Conservation (phyloP, 2,888 invertebrate species). For the Scrobipalpa atriplicella region DNA sequence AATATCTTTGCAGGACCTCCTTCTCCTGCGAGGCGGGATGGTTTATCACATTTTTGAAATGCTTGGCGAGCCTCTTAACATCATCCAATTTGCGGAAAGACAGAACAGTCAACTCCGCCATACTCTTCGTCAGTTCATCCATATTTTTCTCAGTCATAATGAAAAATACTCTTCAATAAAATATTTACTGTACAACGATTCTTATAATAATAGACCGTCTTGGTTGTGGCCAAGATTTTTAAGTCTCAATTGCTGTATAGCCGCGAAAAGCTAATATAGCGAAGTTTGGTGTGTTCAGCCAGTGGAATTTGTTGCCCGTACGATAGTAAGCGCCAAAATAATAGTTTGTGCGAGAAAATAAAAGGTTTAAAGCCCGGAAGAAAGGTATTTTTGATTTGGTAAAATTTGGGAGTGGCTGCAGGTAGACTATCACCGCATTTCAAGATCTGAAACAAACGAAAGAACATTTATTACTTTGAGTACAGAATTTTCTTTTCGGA, state of each 20-base stretch:
- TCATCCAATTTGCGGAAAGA: conserved; percentile 73
- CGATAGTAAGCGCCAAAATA: conserved; percentile 35
- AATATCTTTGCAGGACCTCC: conserved; percentile 54
- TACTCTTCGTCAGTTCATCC: conserved; percentile 50
- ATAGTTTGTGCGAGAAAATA: conserved; percentile 31
- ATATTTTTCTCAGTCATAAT: conserved; percentile 48
- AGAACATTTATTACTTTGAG: conserved; percentile 26
- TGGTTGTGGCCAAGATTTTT: conserved; percentile 46
- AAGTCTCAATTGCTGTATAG: conserved; percentile 36
- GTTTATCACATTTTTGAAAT: conserved; percentile 63
- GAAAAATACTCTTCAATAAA: conserved; percentile 38
- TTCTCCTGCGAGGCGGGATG: conserved; percentile 64
- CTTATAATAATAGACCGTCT: conserved; percentile 42
- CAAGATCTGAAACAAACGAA: conserved; percentile 71
- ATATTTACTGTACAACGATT: conserved; percentile 49
- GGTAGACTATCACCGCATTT: conserved; percentile 73
- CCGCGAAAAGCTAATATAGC: conserved; percentile 42
- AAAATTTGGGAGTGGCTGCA: conserved; percentile 51
- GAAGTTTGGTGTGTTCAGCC: conserved; percentile 38
- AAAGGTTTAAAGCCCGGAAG: conserved; percentile 24
- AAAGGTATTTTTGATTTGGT: conserved; percentile 41
- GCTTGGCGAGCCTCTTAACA: conserved; percentile 64
- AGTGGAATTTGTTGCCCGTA: conserved; percentile 51
- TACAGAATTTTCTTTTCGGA: neutral
- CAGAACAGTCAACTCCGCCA: conserved; percentile 63